Conservation (phyloP, 2,113 vertebrate species). For the Myiopsitta monachus region DNA sequence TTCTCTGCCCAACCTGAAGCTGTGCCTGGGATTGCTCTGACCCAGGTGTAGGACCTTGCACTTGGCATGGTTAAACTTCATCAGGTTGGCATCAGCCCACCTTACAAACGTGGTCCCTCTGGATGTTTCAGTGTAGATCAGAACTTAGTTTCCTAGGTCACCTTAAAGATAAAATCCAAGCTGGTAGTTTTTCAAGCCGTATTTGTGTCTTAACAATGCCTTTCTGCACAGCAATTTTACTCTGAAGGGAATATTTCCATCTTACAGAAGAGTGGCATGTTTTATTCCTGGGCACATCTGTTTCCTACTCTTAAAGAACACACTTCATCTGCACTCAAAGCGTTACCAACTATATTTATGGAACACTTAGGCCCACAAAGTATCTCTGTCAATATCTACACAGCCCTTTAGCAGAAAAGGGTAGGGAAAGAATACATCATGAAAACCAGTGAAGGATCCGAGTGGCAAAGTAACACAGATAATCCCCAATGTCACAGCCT, state of each 20-base stretch:
- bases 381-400: not conserved
- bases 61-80: too few species aligned
- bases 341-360: slow-evolving; percentile 35
- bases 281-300: slow-evolving; percentile 40
- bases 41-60: too few species aligned
- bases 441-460: not conserved
- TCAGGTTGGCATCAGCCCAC: too few species aligned
- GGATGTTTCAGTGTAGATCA: not conserved
- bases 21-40: too few species aligned
- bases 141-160: slow-evolving; percentile 1
- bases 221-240: not conserved
- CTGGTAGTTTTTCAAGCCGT: not conserved
- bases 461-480: not conserved
- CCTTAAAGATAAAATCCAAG: slow-evolving; percentile 35
- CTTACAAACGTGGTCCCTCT: too few species aligned
- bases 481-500: slow-evolving; percentile 15
- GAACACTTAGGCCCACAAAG: not conserved
- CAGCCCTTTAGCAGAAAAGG: not conserved
- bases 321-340: not conserved
- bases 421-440: not conserved
- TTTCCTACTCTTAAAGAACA: not conserved
- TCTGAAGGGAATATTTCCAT: not conserved
- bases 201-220: not conserved
- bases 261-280: not conserved
- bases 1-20: too few species aligned